phyloP scores from a whole-genome alignment of 2,797 vertebrate genomes.

The Anguilla obscura region DNA sequence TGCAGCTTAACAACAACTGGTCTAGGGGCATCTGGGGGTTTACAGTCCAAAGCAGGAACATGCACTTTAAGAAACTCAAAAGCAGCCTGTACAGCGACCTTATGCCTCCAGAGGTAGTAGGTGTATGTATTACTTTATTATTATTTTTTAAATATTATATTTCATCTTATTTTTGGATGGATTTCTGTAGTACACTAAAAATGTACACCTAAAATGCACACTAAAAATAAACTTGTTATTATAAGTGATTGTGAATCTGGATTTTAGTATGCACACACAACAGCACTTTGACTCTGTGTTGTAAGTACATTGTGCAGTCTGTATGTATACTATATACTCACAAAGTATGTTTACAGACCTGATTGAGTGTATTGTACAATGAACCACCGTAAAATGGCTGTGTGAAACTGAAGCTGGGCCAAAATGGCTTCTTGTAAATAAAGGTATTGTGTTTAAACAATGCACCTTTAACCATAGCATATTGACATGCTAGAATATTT shows the following conservation, averaged over 20 bases:
- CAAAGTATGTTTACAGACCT: background rate
- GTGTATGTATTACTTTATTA: no score
- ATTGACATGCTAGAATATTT: background rate
- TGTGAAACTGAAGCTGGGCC: slow-evolving; percentile 8
- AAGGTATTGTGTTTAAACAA: background rate
- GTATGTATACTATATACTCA: background rate
- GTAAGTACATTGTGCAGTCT: background rate
- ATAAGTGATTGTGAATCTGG: background rate
- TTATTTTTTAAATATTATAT: no score
- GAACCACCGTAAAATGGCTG: background rate
- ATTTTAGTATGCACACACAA: background rate
- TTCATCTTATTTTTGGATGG: no score
- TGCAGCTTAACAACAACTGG: no score
- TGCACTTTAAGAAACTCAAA: no score
- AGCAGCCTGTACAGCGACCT: no score
- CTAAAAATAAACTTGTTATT: background rate
- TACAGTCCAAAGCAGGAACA: no score
- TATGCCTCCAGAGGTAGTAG: no score
- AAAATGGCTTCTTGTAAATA: background rate
- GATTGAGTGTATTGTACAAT: background rate
- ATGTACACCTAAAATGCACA: no score
- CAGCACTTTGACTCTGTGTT: background rate
- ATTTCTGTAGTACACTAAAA: no score
- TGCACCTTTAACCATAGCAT: background rate
- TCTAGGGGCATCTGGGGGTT: no score